phyloP scores from a whole-genome alignment of 2,113 vertebrate species.

The Stictonetta naevosa region DNA sequence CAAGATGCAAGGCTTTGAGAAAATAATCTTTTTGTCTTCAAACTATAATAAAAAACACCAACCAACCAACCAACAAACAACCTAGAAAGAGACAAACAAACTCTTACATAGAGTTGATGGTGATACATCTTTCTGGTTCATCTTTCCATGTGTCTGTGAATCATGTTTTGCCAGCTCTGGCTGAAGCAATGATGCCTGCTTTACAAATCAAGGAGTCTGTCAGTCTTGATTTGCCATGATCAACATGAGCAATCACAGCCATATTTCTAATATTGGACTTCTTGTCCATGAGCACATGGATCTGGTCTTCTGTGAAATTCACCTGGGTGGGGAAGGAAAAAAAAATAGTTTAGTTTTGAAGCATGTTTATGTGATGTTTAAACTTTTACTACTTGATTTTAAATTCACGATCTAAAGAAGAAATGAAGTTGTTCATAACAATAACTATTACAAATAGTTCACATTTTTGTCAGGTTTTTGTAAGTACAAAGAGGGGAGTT shows the following conservation, averaged over 20 bases:
- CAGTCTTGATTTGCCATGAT: constrained; percentile 67
- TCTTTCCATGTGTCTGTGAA: constrained; percentile 70
- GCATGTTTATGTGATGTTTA: not conserved
- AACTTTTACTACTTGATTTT: not conserved
- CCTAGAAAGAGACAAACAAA: not conserved
- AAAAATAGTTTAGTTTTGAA: not conserved
- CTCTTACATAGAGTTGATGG: constrained; percentile 54
- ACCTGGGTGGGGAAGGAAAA: not conserved
- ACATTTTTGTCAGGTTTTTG: not conserved
- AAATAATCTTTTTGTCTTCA: not conserved
- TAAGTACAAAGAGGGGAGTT: rapidly evolving
- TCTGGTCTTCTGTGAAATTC: constrained; percentile 71
- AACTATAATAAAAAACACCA: not conserved
- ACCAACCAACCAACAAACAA: not conserved
- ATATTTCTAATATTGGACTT: constrained; percentile 73
- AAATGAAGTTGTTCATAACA: not conserved
- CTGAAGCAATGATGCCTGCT: constrained; percentile 55
- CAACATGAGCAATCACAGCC: constrained; percentile 68
- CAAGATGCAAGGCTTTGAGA: not conserved
- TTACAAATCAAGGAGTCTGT: constrained; percentile 62
- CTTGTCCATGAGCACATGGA: constrained; percentile 67
- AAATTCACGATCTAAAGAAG: not conserved
- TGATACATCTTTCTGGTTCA: constrained; percentile 65
- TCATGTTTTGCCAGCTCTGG: constrained; percentile 36
- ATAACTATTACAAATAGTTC: not conserved